Evolutionary conservation across 2,888 invertebrate species (phyloP), one percentile per base, ranked within the genome.

Genomic region (Copidosoma aretas): DNA sequence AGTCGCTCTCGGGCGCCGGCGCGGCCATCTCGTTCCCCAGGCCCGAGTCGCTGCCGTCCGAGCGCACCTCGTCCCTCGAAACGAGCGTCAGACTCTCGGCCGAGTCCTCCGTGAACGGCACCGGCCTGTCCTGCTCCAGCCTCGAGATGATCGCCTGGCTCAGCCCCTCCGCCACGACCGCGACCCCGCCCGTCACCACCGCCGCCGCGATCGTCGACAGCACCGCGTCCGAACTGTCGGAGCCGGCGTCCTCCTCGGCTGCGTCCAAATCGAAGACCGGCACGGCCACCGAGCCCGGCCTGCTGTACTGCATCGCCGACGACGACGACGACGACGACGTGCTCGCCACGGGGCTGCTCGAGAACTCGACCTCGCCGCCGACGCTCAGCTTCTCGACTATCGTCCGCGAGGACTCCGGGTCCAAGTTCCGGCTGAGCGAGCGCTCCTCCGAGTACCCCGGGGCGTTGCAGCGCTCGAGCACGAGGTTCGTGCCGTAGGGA

Each of bases 41-140:
- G 0, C 94, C 94, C 0, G 93, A 94, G 83, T 94, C 94, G 63
- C 93, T 93, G 12, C 93, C 92, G 79, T 93, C 93, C 53, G 92
- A 93, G 65, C 92, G 87, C 3, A 84, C 83, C 63, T 84, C 83
- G 64, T 84, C 83, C 58, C 81, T 74, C 58, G 21, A 24, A 1
- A 15, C 58, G 10, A 83, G 73, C 0, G 82, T 76, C 22, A 83
- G 68, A 52, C 84, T 82, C 66, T 82, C 82, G 1, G 83, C 83
- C 0, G 83, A 83, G 60, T 83, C 83, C 63, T 83, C 84, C 15
- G 81, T 83, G 56, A 81, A 82, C 22, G 81, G 75, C 60, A 82
- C 81, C 14, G 81, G 82, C 12, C 79, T 70, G 41, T 80, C 80
- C 32, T 32, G 32, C 32, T 32, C 32, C 39, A 83, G 72, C 73